These are phyloP conservation scores for Bombus sibiricus DNA, from an alignment of 1,140 invertebrate species.

Conservation along the genomic window DNA sequence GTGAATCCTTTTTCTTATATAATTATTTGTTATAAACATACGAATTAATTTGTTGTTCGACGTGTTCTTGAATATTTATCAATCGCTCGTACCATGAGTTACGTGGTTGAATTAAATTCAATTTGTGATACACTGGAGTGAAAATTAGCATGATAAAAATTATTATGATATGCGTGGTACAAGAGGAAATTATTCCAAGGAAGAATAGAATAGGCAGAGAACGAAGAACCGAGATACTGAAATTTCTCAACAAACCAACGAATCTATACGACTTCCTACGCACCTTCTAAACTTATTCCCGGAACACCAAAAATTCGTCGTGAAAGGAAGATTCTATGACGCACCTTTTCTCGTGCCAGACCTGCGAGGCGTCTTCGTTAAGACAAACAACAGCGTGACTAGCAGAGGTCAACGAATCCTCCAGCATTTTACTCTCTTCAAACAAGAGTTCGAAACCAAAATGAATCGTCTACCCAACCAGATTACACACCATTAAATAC, in stretches of 20 bases:
- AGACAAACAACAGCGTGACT: neutral
- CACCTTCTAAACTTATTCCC: neutral
- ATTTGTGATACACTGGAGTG: no score
- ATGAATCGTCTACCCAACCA: neutral
- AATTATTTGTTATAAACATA: no score
- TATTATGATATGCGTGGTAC: no score
- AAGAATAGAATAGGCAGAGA: no score
- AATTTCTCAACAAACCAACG: neutral
- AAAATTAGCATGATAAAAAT: no score
- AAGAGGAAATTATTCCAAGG: no score
- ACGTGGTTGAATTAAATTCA: no score
- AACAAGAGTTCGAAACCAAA: neutral
- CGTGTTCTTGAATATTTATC: no score
- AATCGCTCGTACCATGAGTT: no score
- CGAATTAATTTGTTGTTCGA: no score
- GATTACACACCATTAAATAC: neutral
- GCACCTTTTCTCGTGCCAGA: neutral
- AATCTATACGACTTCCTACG: neutral
- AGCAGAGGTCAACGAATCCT: constrained; percentile 18
- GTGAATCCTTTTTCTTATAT: no score
- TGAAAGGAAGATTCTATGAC: neutral
- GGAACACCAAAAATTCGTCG: neutral
- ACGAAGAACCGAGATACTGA: no score
- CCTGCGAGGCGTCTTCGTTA: neutral
- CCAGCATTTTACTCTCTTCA: neutral